Base-by-base conservation (phyloP, 2,888 invertebrate species). In the Meliscaeva auricollis region DNA sequence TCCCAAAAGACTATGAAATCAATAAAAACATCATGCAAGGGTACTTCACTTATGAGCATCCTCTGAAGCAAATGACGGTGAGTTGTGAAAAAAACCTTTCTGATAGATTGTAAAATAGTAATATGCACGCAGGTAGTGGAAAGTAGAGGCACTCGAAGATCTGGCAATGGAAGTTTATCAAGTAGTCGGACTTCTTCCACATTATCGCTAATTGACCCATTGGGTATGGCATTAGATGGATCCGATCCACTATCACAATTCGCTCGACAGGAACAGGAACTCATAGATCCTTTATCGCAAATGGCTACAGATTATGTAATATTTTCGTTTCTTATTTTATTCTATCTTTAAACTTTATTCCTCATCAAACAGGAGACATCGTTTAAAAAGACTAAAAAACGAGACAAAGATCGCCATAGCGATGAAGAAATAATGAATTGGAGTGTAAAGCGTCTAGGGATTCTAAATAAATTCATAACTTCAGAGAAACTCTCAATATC, bases 401-500 rank as follows among this genome's bases (percentile, higher is more conserved):
- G 78, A 48, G 89, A 89, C 20, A 90, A 88, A 87, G 90, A 89
- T 87, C 52, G 88, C 2, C 89, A 91, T 9, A 93, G 87, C 3
- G 90, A 91, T 22, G 84, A 78, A 0, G 90, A 94, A 78, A 64
- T 93, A 82, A 93, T 95, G 87, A 95, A 96, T 13, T 99, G 99
- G 99, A 94, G 93, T 87, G 92, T 94, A 1, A 95, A 96, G 89
- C 95, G 96, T 87, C 91, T 94, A 56, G 93, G 93, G n/a, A 98
- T 99, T 90, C 93, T 99, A 11, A 96, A 95, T 88, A 97, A 96
- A 91, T 99, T 96, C 89, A 98, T 98, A 38, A 99, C 99, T 69
- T 97, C 96, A 11, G 98, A 98, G 92, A 98, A 97, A 90, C 92
- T 99, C 32, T 96, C 97, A 0, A 97, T 98, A 87, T 95, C 97